These are phyloP conservation scores for Buathra laborator DNA, from an alignment of 2,888 invertebrate genomes.

Conservation along the genomic window DNA sequence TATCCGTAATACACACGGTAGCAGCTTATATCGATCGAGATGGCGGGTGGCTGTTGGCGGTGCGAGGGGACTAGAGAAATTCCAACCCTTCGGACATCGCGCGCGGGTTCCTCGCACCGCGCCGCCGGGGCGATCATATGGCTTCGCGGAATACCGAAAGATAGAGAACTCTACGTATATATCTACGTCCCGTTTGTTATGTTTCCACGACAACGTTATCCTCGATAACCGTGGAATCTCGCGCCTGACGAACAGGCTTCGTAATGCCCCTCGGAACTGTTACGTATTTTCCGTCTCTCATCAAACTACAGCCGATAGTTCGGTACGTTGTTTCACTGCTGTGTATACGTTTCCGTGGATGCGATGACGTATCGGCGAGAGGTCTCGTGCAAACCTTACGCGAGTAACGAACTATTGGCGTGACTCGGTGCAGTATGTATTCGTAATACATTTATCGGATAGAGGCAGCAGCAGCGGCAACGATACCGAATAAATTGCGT, in stretches of 20 bases:
- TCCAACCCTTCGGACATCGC: conserved; percentile 61
- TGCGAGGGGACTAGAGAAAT: conserved; percentile 65
- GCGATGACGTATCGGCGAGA: not conserved
- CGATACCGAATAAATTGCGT: conserved; percentile 33
- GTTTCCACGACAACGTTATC: conserved; percentile 67
- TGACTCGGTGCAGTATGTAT: conserved; percentile 38
- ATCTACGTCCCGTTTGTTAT: conserved; percentile 57
- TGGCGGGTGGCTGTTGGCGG: conserved; percentile 66
- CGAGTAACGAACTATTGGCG: conserved; percentile 46
- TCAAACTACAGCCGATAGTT: conserved; percentile 3
- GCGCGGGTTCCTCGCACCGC: conserved; percentile 47
- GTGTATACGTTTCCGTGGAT: not conserved
- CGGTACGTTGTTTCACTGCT: not conserved
- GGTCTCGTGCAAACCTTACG: conserved; percentile 26
- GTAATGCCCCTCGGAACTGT: conserved; percentile 39
- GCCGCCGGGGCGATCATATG: conserved; percentile 70
- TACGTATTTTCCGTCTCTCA: conserved; percentile 33
- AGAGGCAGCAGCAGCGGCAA: not conserved
- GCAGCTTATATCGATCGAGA: conserved; percentile 75
- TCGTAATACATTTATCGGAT: conserved; percentile 23
- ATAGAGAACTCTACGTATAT: not conserved
- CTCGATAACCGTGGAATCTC: conserved; percentile 31
- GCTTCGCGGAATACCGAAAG: conserved; percentile 73
- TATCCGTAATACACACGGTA: conserved; percentile 31
- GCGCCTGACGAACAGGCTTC: conserved; percentile 18